Base-by-base conservation (phyloP, 2,888 invertebrate species). In the Sipha maydis region DNA sequence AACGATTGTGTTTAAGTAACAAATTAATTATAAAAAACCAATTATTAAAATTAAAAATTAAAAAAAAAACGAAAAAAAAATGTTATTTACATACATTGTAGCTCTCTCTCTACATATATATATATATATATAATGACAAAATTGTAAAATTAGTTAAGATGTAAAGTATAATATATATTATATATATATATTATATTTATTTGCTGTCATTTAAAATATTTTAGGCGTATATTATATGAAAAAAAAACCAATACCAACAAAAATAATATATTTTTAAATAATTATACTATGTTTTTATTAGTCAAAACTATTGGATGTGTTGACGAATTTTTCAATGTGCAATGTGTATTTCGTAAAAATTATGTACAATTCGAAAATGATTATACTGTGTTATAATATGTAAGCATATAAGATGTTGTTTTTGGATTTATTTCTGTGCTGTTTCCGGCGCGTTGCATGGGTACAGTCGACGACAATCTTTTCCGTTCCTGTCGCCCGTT, bases 301-400 rank as follows among this genome's bases (percentile, higher is more conserved):
- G 88, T 88, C 82, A 67, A 88, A 88, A 88, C 76, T 82, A 88
- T 75, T 75, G 88, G 80, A 88, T 88, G 88, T 88, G 80, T 88
- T 73, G 75, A 88, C 88, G 88, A 88, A 88, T 88, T 88, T 88
- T 82, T 82, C 80, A 88, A 88, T 88, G 88, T 82, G 82, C 88
- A 88, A 88, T 86, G 86, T 82, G 82, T 88, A 88, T 88, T 80
- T 76, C 71, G 25, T 82, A 76, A 82, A 83, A 85, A 80, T 73
- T 67, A 82, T 88, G 88, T 88, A 88, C 88, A 88, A 88, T 88
- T 75, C 48, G 31, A 73, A 86, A 86, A 71, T 71, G 78, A 88
- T 82, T 82, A 88, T 82, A 88, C 31, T 88, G 88, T 82, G 88
- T 88, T 88, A 88, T 82, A 82, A 85, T 67, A 77, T 85, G 41